phyloP scores from a whole-genome alignment of 2,888 invertebrate species.

The Oxystoma pomonae region DNA sequence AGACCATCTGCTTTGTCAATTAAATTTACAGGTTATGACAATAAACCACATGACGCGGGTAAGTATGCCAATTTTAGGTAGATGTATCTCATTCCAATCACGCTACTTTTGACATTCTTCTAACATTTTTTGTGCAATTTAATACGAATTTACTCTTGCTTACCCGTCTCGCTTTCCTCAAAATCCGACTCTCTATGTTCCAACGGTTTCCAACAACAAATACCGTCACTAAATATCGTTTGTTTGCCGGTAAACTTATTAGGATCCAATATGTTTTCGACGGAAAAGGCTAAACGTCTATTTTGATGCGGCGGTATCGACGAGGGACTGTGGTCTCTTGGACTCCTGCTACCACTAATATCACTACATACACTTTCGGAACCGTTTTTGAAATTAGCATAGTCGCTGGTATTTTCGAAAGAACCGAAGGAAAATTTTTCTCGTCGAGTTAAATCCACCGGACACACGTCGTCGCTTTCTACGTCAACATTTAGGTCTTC shows the following conservation, averaged over 20 bases:
- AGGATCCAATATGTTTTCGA: constrained; percentile 87
- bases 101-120: no score
- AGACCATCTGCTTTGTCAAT: no score
- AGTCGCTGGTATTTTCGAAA: constrained; percentile 34
- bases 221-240: constrained; percentile 44
- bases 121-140: no score
- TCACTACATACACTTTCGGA: constrained; percentile 50
- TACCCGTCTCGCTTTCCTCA: constrained; percentile 52
- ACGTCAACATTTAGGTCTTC: constrained; percentile 45
- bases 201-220: constrained; percentile 52
- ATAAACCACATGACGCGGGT: no score
- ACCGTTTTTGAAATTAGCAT: constrained; percentile 36
- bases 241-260: constrained; percentile 80
- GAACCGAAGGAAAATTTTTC: constrained; percentile 36
- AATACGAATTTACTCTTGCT: no score
- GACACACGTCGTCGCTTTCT: constrained; percentile 48
- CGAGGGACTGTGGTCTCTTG: constrained; percentile 41
- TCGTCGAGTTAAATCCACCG: constrained; percentile 48
- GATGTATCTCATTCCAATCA: no score
- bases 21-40: no score
- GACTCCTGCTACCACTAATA: constrained; percentile 45
- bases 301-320: constrained; percentile 54
- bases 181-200: constrained; percentile 51
- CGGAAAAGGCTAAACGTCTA: constrained; percentile 77
- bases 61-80: no score